Evolutionary conservation across 2,888 invertebrate species (phyloP), one percentile per base, ranked within the genome.

Genomic region (Oasisia sp.): DNA sequence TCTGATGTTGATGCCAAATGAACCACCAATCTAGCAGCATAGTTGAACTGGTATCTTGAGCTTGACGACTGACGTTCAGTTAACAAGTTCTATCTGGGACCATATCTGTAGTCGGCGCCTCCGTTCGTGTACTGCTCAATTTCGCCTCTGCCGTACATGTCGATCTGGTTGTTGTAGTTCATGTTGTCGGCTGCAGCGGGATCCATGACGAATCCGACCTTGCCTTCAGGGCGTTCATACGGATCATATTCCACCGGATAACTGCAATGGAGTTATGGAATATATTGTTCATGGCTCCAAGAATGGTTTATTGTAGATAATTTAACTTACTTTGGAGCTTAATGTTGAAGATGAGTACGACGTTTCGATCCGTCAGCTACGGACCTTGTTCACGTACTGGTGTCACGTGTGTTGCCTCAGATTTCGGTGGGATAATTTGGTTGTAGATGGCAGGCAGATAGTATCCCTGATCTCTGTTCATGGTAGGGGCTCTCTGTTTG

Each of bases 171-270:
- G 74, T 74, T 74, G 27, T 74, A 74, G 74, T 74, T 74, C 74
- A 74, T 74, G 74, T 74, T 74, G 74, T 74, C 74, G 19, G 74
- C 74, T 27, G 19, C 74, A 74, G 74, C 27, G 74, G 74, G 95
- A 89, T 95, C 95, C 92, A 94, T 94, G 12, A 95, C 94, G 93
- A 95, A 96, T 27, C 96, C 96, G 92, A 95, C 93, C 92, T 95
- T 94, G 19, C 95, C 95, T 74, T 95, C 95, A 7, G 96, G 96
- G 44, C 96, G 93, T 11, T 95, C 95, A 92, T 95, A 96, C 0
- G 96, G 96, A 89, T 96, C 96, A 92, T 95, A 95, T n/a, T 95
- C 95, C 91, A 94, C 93, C n/a, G 93, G 94, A 93, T 94, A 95
- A 32, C 95, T 95, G 93, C 32, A 94, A 93, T 9, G 7, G 19